Evolutionary conservation across 2,888 invertebrate species (phyloP), one percentile per base, ranked within the genome.

Genomic region (Drosophila cognata): DNA sequence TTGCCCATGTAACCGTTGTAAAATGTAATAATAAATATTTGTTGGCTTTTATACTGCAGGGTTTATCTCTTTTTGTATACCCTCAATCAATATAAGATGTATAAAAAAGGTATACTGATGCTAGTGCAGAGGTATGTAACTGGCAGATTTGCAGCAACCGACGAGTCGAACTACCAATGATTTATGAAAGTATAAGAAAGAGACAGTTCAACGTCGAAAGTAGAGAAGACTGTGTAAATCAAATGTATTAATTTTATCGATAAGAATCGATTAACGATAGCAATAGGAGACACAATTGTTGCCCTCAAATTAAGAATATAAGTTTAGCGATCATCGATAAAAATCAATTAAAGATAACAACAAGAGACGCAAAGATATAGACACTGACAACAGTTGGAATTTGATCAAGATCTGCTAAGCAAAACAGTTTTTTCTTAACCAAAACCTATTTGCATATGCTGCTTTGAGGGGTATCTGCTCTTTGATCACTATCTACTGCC

Each of bases 21-120:
- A 46, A 78, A 78, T 78, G 78, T 77, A 84, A 85, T 89, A 90
- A 88, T 90, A 87, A 80, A 88, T 85, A 86, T 85, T 78, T 85
- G 88, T 85, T 88, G 81, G 74, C 83, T 78, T 84, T 88, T 89
- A 73, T 78, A 87, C 75, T 18, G 62, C 52, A 68, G 48, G 55
- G 53, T 59, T 41, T 60, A 11, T 11, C 33, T 59, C 65, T 58
- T 38, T 59, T 33, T 31, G 8, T 6, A 69, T 74, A 43, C 71
- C 50, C 46, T 25, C 4, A 25, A 46, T 46, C 77, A 59, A 33
- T 57, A n/a, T 0, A 29, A n/a, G 13, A n/a, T 13, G 11, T 36
- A 3, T 0, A 33, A 2, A 43, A 18, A 13, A 4, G 7, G 8
- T 25, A 16, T 46, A 8, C 25, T 25, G 8, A 1, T 4, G 8